phyloP scores from a whole-genome alignment of 2,113 vertebrate species.

The Rhagologus leucostigma region DNA sequence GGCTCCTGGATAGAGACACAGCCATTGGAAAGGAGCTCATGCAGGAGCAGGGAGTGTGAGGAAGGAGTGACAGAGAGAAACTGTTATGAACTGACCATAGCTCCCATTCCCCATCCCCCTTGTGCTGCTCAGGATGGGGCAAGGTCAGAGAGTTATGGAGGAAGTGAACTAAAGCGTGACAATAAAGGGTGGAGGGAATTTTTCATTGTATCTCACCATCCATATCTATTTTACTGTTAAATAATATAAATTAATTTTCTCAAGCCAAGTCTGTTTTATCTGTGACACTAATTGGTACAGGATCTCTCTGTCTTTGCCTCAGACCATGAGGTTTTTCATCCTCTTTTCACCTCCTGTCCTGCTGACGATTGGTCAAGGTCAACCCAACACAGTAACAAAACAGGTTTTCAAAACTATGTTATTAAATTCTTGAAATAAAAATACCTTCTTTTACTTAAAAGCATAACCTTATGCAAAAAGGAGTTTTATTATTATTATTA shows the following conservation, averaged over 20 bases:
- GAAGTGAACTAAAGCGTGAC: neutral
- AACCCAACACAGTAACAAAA: neutral
- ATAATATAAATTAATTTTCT: neutral
- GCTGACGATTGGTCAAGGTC: neutral
- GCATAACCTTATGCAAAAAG: neutral
- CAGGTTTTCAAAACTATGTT: neutral
- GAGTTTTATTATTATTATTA: neutral
- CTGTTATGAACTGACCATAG: neutral
- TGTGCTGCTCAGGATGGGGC: neutral
- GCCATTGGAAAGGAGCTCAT: neutral
- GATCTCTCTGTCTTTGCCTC: neutral
- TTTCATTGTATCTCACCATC: neutral
- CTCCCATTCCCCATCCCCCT: neutral
- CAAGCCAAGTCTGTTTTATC: neutral
- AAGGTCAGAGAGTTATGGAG: neutral
- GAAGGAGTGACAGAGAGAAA: neutral
- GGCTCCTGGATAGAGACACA: neutral
- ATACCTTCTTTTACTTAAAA: neutral
- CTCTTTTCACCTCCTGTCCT: neutral
- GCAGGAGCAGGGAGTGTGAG: neutral
- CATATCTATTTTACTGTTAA: neutral
- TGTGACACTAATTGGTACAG: neutral
- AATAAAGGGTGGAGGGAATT: neutral
- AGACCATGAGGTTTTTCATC: neutral
- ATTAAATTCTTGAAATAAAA: neutral